A percentile compares a stretch with the other conserved stretches of the same genome.
These are phyloP conservation scores for Oreochromis mossambicus DNA, from an alignment of 2,797 vertebrate species.

Conservation along the genomic window DNA sequence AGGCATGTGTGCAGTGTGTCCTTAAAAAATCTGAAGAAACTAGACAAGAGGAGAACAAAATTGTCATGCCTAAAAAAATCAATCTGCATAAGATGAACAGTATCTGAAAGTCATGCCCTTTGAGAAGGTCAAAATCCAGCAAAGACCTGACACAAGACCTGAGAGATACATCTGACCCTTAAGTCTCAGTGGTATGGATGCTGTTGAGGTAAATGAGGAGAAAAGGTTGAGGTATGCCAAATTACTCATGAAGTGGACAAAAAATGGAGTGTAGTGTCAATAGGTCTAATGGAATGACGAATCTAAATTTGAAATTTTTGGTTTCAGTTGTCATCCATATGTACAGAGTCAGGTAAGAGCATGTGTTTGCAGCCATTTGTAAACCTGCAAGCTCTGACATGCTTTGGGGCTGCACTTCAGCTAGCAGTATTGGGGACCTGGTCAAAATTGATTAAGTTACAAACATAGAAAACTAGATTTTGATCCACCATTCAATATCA, in stretches of 20 bases:
- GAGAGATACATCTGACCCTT: not conserved
- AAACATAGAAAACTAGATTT: not conserved
- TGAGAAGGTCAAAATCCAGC: not conserved
- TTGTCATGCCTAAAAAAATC: not conserved
- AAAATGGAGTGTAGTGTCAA: not conserved
- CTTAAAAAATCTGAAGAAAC: not conserved
- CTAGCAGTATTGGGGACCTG: not conserved
- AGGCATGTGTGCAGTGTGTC: not conserved
- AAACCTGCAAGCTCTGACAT: not conserved
- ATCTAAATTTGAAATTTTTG: not conserved
- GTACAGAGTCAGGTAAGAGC: not conserved
- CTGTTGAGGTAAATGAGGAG: not conserved
- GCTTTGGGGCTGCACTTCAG: not conserved
- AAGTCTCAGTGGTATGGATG: not conserved
- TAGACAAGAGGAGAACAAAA: not conserved
- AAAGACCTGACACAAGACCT: not conserved
- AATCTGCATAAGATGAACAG: rapidly evolving
- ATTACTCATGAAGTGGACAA: not conserved
- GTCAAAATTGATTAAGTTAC: not conserved
- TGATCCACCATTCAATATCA: rapidly evolving
- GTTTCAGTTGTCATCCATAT: not conserved
- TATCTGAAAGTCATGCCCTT: not conserved
- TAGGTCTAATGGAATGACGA: not conserved
- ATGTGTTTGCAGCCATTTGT: not conserved
- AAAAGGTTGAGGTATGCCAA: not conserved